phyloP scores from a whole-genome alignment of 2,113 vertebrate genomes.

The Psephotus haematonotus region DNA sequence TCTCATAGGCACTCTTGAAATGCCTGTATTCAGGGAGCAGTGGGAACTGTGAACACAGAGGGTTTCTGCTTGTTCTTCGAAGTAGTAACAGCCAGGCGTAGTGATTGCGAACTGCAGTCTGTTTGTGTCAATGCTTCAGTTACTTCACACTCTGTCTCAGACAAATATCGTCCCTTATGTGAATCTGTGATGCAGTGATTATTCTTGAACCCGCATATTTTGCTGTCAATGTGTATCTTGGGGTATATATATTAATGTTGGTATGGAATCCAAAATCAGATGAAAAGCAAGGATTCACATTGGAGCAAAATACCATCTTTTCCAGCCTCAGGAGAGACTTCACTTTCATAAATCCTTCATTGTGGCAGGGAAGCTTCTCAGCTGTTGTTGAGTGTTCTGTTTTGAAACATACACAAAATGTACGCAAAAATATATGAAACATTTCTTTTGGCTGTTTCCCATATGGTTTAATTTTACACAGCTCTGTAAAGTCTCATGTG shows the following conservation, averaged over 20 bases:
- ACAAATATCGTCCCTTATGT: not conserved
- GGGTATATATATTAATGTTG: not conserved
- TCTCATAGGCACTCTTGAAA: not conserved
- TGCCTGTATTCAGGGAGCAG: not conserved
- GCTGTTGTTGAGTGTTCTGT: not conserved
- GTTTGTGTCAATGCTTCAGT: rapidly evolving
- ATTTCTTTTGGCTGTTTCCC: not conserved
- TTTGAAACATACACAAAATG: not conserved
- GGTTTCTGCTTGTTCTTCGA: not conserved
- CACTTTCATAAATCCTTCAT: not conserved
- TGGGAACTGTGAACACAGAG: not conserved
- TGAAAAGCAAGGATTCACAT: not conserved
- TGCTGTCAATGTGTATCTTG: not conserved
- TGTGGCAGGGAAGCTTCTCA: not conserved
- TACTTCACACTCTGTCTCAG: too few species aligned
- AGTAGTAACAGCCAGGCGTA: not conserved
- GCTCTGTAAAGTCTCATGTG: not conserved
- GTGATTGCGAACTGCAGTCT: not conserved
- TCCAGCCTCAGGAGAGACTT: not conserved
- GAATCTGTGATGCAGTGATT: not conserved
- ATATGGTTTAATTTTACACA: not conserved
- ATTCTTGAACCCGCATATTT: not conserved
- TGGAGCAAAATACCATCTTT: not conserved
- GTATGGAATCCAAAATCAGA: not conserved
- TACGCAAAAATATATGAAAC: not conserved